phyloP scores from a whole-genome alignment of 2,888 invertebrate species.

The Aleiodes leptofemur region DNA sequence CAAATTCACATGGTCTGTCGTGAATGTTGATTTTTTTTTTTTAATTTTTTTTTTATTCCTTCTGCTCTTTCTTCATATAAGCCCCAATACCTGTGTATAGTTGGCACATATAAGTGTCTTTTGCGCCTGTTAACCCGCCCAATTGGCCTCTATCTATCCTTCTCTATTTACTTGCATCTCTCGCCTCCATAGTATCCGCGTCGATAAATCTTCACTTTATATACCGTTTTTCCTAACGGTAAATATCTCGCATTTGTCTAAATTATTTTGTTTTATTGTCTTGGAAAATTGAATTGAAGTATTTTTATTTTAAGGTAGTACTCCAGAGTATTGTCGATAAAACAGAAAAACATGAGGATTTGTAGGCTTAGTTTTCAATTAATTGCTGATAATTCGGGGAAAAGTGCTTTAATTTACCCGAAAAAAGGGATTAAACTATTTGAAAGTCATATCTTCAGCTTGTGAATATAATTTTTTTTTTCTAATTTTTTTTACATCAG shows the following conservation, averaged over 20 bases:
- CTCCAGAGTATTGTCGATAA: background rate
- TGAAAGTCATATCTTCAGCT: too few relatives aligned
- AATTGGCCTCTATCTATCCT: conserved; percentile 16
- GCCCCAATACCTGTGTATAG: too few relatives aligned
- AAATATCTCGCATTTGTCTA: conserved; percentile 23
- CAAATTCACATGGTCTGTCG: conserved; percentile 29
- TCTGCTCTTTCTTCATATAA: background rate
- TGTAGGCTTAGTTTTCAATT: too few relatives aligned
- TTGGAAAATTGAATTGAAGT: conserved; percentile 5
- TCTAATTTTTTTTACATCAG: too few relatives aligned
- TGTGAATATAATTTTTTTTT: too few relatives aligned
- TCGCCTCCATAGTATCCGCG: conserved; percentile 30
- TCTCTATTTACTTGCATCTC: conserved; percentile 24
- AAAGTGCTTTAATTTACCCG: too few relatives aligned
- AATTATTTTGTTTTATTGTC: conserved; percentile 15
- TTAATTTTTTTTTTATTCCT: background rate
- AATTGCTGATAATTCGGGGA: background rate
- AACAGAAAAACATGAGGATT: too few relatives aligned
- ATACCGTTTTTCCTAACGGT: conserved; percentile 32
- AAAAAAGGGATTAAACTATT: too few relatives aligned
- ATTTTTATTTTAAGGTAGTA: background rate
- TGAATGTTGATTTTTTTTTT: background rate
- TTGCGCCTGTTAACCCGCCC: conserved; percentile 7
- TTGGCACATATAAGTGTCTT: conserved; percentile 2
- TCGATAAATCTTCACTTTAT: conserved; percentile 35